phyloP scores from a whole-genome alignment of 2,113 vertebrate species.

The Pogona vitticeps region DNA sequence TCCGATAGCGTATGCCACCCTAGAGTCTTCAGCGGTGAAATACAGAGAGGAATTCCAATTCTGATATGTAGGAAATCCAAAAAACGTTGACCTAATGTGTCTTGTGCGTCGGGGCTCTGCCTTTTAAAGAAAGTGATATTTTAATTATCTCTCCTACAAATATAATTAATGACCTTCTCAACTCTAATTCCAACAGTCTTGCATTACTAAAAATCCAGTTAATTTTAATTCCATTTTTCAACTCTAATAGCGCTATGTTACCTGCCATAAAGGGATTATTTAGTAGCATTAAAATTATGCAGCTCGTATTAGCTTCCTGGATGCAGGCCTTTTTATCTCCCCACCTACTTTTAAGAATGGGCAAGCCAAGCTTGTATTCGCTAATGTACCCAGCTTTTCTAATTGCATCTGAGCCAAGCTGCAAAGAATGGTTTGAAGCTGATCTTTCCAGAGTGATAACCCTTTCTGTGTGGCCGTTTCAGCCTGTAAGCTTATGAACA shows the following conservation, averaged over 20 bases:
- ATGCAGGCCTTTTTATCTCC: constrained; percentile 33
- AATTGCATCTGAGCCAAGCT: constrained; percentile 34
- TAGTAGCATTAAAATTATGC: constrained; percentile 71
- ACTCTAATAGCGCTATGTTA: constrained; percentile 65
- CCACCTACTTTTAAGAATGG: constrained; percentile 2
- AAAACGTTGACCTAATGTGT: constrained; percentile 39
- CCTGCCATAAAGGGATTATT: constrained; percentile 67
- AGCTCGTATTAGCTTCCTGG: constrained; percentile 57
- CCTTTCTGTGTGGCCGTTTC: not conserved
- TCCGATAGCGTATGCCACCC: not conserved
- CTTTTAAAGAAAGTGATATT: constrained; percentile 62
- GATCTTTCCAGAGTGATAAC: not conserved
- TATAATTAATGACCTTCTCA: constrained; percentile 65
- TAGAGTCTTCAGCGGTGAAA: constrained; percentile 15
- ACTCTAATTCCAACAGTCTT: constrained; percentile 54
- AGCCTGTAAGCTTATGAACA: not conserved
- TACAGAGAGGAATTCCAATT: constrained; percentile 18
- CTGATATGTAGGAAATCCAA: not conserved
- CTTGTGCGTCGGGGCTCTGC: constrained; percentile 33
- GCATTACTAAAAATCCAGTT: constrained; percentile 66
- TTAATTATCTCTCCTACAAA: constrained; percentile 66
- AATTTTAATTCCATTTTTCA: constrained; percentile 68
- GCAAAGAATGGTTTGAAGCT: constrained; percentile 17
- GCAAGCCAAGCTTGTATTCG: constrained; percentile 56
- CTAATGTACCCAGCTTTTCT: constrained; percentile 47